These are phyloP conservation scores for Ptyas mucosa DNA, from an alignment of 2,113 vertebrate species.

Conservation along the genomic window DNA sequence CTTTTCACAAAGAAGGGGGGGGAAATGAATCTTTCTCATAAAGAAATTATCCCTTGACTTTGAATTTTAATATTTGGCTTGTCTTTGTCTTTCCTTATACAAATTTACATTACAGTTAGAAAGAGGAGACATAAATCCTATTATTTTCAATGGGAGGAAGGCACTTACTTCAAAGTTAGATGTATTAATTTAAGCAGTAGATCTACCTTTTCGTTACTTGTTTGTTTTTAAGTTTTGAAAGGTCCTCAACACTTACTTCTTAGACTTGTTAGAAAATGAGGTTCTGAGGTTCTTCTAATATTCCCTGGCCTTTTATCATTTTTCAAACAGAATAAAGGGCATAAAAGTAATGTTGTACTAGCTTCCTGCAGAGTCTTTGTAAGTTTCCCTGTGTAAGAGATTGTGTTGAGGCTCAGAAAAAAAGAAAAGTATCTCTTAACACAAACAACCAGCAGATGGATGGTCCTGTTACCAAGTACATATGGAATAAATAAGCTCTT, in stretches of 20 bases:
- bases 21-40: not conserved
- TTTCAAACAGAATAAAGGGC: slow-evolving; percentile 19
- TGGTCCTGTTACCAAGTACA: not conserved
- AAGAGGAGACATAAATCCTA: not conserved
- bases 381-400: not conserved
- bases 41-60: not conserved
- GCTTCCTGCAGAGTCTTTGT: not conserved
- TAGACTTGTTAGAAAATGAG: not conserved
- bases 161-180: not conserved
- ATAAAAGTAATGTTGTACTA: slow-evolving; percentile 6
- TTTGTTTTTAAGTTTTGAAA: not conserved
- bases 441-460: not conserved
- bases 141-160: not conserved
- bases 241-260: not conserved
- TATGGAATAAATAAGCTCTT: not conserved
- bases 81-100: not conserved
- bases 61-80: not conserved
- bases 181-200: not conserved
- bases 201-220: not conserved
- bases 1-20: not conserved
- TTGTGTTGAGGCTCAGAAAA: not conserved
- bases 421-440: not conserved
- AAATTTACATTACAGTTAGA: not conserved
- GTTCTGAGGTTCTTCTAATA: not conserved
- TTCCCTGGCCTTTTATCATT: slow-evolving; percentile 18